phyloP scores from a whole-genome alignment of 2,888 invertebrate species.

The Boloria euphrosyne region DNA sequence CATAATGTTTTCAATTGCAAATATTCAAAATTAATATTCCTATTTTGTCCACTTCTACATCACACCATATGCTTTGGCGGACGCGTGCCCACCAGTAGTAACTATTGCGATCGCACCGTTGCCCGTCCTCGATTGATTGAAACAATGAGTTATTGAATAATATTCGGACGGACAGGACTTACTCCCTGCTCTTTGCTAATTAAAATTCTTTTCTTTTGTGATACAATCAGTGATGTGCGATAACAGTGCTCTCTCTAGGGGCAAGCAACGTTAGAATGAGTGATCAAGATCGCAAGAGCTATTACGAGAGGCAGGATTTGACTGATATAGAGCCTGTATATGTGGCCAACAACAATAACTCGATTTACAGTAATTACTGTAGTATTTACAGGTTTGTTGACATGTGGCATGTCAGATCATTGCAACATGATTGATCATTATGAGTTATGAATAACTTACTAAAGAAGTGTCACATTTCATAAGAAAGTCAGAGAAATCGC shows the following conservation, averaged over 20 bases:
- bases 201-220: constrained; percentile 35
- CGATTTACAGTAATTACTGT: constrained; percentile 82
- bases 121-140: constrained; percentile 70
- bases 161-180: constrained; percentile 58
- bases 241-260: constrained; percentile 35
- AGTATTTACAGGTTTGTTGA: constrained; percentile 75
- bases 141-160: constrained; percentile 67
- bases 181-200: constrained; percentile 33
- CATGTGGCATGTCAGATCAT: background rate
- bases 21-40: constrained; percentile 70
- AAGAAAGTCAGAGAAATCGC: background rate
- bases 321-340: constrained; percentile 61
- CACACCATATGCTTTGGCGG: constrained; percentile 63
- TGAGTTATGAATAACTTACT: background rate
- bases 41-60: constrained; percentile 66
- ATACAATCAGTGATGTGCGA: constrained; percentile 44
- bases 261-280: constrained; percentile 58
- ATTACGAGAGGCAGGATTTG: constrained; percentile 63
- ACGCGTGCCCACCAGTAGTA: constrained; percentile 63
- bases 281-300: constrained; percentile 65
- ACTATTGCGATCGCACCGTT: constrained; percentile 72
- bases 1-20: constrained; percentile 39
- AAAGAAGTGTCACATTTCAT: background rate
- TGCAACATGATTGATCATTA: no score
- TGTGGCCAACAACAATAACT: constrained; percentile 71